Base-by-base conservation (phyloP, 2,797 vertebrate species). In the Triplophysa bombifrons region DNA sequence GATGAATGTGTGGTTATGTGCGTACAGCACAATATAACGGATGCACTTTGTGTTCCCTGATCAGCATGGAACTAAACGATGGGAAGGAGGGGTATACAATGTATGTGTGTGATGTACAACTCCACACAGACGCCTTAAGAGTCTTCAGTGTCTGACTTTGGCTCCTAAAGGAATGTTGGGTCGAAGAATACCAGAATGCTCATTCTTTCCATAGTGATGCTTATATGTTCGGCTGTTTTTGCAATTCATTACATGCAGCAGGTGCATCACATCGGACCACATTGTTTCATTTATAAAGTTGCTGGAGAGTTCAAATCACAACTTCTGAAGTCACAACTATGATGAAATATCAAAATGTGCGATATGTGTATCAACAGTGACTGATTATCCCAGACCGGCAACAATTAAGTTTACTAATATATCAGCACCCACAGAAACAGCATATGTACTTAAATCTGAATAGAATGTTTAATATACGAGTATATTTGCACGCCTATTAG, bases 361-460 rank as follows among this genome's bases (percentile, higher is more conserved):
- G 50, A 72, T 65, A 69, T 17, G 38, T 30, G 27, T 51, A 83
- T 60, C 53, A 30, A 48, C 72, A 41, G 50, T 68, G 69, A 83
- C 30, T 71, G 74, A 77, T 44, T 51, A 73, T 44, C 41, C 10
- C 5, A 30, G 14, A 60, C 20, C 2, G 10, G 27, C 13, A 38
- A n/a, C 9, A 0, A 17, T 55, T 20, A 66, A 50, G 20, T 73
- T 50, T 30, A 51, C 72, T 53, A 60, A 60, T 64, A 75, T 83
- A 60, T 81, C 81, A 71, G 77, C 81, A 58, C 68, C 82, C 80
- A 81, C 20, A 66, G 48, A 64, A 64, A 81, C 17, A 73, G 82
- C 56, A 81, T 86, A 74, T 93, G 90, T 91, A 90, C 89, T 92
- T 88, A 22, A 61, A 77, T 80, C 30, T 79, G 41, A 72, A 76